Conservation (phyloP, 2,113 vertebrate genomes). For the Aix galericulata region DNA sequence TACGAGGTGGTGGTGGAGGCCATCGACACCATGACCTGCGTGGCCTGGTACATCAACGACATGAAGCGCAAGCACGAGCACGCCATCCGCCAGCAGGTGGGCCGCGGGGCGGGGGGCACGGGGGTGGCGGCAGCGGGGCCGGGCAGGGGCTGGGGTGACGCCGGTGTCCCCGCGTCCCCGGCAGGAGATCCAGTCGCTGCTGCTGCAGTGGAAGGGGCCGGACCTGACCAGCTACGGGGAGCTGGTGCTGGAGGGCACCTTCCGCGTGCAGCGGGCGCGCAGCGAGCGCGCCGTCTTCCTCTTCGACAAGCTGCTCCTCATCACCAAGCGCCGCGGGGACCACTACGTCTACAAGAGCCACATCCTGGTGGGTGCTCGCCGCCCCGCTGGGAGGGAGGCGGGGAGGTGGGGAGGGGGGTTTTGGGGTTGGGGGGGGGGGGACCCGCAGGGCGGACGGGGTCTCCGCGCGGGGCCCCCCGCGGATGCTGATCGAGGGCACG, state of each 20-base stretch:
- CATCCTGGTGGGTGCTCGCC: conserved; percentile 82
- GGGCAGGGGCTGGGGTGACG: neutral
- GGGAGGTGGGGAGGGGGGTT: neutral
- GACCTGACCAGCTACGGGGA: conserved; percentile 93
- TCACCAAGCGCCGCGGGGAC: conserved; percentile 93
- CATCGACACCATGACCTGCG: conserved; percentile 95
- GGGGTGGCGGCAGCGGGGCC: rapidly evolving
- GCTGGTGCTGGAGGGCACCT: conserved; percentile 93
- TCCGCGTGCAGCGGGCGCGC: conserved; percentile 89
- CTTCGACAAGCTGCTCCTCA: conserved; percentile 90
- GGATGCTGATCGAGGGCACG: conserved; percentile 95
- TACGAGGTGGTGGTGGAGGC: conserved; percentile 92
- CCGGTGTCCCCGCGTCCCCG: rapidly evolving
- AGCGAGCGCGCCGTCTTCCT: conserved; percentile 93
- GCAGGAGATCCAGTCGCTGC: conserved; percentile 94
- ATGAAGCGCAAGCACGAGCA: conserved; percentile 99
- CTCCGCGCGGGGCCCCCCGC: conserved; percentile 85
- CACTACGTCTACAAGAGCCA: conserved; percentile 93
- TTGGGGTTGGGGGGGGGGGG: no score
- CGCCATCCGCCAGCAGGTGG: conserved; percentile 90
- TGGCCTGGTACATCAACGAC: conserved; percentile 98
- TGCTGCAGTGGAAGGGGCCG: conserved; percentile 95
- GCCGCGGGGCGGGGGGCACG: rapidly evolving
- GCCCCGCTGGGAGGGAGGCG: neutral
- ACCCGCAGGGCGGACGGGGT: neutral